These are phyloP conservation scores for Phymatocera aterrima DNA, from an alignment of 2,888 invertebrate species.

Conservation along the genomic window DNA sequence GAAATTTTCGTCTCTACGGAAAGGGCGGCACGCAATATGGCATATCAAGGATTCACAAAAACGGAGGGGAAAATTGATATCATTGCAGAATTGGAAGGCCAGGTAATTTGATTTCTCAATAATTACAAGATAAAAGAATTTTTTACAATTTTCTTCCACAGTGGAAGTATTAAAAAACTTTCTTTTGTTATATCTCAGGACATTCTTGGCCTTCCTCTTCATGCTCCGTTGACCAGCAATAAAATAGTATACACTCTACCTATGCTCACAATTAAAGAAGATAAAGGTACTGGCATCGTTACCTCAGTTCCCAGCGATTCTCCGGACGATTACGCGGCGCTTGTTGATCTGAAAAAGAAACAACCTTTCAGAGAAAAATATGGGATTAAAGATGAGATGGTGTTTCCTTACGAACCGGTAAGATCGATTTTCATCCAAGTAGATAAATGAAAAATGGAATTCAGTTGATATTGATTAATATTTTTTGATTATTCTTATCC, in stretches of 20 bases:
- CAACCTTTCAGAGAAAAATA: conserved; percentile 95
- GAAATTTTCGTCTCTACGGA: conserved; percentile 93
- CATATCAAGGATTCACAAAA: conserved; percentile 93
- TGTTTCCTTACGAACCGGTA: conserved; percentile 82
- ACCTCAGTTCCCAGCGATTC: conserved; percentile 99
- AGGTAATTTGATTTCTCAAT: conserved; percentile 75
- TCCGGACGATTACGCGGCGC: conserved; percentile 98
- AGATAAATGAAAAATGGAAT: background rate
- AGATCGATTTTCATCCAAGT: conserved; percentile 58
- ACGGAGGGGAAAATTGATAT: conserved; percentile 87
- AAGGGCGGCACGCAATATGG: conserved; percentile 96
- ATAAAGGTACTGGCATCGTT: conserved; percentile 98
- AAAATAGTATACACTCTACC: conserved; percentile 93
- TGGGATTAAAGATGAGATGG: conserved; percentile 89
- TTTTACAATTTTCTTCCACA: conserved; percentile 17
- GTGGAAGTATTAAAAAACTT: conserved; percentile 21
- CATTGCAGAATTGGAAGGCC: conserved; percentile 83
- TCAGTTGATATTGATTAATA: background rate
- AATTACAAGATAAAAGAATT: conserved; percentile 45
- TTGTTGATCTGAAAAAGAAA: conserved; percentile 96
- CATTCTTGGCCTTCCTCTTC: conserved; percentile 89
- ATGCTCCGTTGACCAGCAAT: conserved; percentile 91
- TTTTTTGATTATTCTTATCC: conserved; percentile 60
- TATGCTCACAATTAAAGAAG: conserved; percentile 98
- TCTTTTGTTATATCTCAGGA: conserved; percentile 74